Base-by-base conservation (phyloP, 1,140 invertebrate genomes). In the Pogonus chalceus region DNA sequence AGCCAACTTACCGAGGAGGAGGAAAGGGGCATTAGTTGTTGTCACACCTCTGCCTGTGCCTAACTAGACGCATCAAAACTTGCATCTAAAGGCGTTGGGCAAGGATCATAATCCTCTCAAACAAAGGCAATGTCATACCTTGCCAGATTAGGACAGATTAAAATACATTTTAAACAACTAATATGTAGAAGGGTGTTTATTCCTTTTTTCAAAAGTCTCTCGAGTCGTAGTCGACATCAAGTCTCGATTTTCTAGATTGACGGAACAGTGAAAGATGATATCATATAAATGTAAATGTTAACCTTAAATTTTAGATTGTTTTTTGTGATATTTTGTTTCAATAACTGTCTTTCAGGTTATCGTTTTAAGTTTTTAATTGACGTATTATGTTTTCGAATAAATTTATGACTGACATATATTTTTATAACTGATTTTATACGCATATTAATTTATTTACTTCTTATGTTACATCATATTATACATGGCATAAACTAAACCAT, bases 101-200 rank as follows among this genome's bases (percentile, higher is more conserved):
- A 49, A 47, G 53, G 56, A 50, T 58, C 31, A 37, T 58, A 58
- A 58, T 58, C 57, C 57, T 10, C 9, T 46, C 43, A 59, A 51
- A 58, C 57, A 58, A 58, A 59, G 51, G 51, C 48, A 54, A 51
- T 31, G 54, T 56, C 54, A 55, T 49, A 49, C 48, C 53, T 39
- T 52, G 53, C 49, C 56, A 52, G 57, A 58, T 58, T 58, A 56
- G 46, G 51, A 35, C 21, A 35, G 57, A 58, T 58, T 56, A 55
- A 53, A 56, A 56, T 58, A 46, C 57, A 52, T 55, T 58, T 58
- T 55, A 56, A 58, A 58, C 57, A 51, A 56, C 57, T 56, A 58
- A 58, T 58, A 47, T 52, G 46, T 31, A 43, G 54, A 24, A 48
- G 39, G 23, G 46, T 47, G 18, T 43, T 31, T 31, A 31, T 31